Evolutionary conservation across 2,797 vertebrate species (phyloP).

Genomic region (Macroramphosus scolopax): DNA sequence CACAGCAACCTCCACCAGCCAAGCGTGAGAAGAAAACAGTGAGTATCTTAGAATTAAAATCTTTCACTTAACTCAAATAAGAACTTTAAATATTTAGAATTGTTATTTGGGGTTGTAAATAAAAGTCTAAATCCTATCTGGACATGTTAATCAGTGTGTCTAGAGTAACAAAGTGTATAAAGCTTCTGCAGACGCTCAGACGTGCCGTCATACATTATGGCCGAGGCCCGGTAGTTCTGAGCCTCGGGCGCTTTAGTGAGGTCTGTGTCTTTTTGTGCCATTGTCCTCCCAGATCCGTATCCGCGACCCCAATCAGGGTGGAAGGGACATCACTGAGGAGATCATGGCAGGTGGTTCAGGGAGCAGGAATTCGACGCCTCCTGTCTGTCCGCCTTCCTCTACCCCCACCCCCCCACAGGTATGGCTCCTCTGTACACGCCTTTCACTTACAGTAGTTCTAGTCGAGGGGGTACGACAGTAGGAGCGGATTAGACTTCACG

Average conservation of each 20-base stretch:
- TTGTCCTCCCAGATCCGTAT: constrained; percentile 90
- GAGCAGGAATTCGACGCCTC: constrained; percentile 81
- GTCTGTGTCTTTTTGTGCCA: constrained; percentile 55
- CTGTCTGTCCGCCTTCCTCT: constrained; percentile 84
- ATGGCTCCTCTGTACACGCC: constrained; percentile 16
- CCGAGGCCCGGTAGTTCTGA: background rate
- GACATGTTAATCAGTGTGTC: too few relatives aligned
- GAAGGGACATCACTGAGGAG: constrained; percentile 97
- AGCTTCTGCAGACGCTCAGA: too few relatives aligned
- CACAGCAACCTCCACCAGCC: constrained; percentile 90
- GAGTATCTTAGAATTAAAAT: constrained; percentile 68
- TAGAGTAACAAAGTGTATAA: too few relatives aligned
- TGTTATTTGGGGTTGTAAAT: too few relatives aligned
- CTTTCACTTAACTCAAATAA: too few relatives aligned
- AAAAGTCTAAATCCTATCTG: too few relatives aligned
- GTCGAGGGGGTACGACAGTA: background rate
- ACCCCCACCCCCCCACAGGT: constrained; percentile 94
- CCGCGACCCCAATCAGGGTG: constrained; percentile 97
- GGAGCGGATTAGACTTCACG: constrained; percentile 3
- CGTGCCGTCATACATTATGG: too few relatives aligned
- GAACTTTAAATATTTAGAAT: too few relatives aligned
- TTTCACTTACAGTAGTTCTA: constrained; percentile 6
- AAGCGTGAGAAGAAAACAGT: constrained; percentile 99
- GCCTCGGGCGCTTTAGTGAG: constrained; percentile 64
- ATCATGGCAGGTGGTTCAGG: constrained; percentile 91